These are phyloP conservation scores for Pristiophorus japonicus DNA, from an alignment of 2,113 vertebrate species.

Conservation along the genomic window DNA sequence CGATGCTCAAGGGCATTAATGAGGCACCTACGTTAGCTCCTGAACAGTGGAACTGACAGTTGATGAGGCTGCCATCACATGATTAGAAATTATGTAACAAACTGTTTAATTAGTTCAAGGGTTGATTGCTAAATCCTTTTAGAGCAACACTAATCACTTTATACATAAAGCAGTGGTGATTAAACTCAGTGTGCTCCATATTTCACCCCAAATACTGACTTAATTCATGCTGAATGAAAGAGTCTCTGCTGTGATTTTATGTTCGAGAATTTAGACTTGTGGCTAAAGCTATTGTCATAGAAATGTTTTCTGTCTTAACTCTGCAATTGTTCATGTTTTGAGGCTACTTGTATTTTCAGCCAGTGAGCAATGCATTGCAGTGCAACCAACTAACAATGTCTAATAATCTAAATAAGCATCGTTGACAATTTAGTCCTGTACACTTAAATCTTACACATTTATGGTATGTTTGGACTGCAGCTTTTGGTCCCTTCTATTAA, in stretches of 20 bases:
- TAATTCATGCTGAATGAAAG: background rate
- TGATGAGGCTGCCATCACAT: background rate
- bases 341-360: too few relatives aligned
- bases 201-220: background rate
- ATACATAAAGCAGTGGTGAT: background rate
- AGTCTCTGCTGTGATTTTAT: background rate
- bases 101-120: background rate
- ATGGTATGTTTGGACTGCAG: background rate
- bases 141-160: background rate
- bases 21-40: background rate
- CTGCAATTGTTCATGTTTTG: background rate
- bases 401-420: background rate
- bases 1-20: background rate
- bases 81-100: slow-evolving; percentile 29
- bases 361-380: background rate
- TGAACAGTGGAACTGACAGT: background rate
- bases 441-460: background rate
- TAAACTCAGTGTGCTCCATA: background rate
- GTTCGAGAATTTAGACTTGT: background rate
- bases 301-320: too few relatives aligned
- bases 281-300: background rate
- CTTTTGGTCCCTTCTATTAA: background rate
- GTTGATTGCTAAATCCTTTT: slow-evolving; percentile 11
- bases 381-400: background rate
- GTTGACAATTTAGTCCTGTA: background rate